A percentile compares a stretch with the other conserved stretches of the same genome.
phyloP scores from a whole-genome alignment of 1,140 invertebrate genomes.

The Palaemon carinicauda region DNA sequence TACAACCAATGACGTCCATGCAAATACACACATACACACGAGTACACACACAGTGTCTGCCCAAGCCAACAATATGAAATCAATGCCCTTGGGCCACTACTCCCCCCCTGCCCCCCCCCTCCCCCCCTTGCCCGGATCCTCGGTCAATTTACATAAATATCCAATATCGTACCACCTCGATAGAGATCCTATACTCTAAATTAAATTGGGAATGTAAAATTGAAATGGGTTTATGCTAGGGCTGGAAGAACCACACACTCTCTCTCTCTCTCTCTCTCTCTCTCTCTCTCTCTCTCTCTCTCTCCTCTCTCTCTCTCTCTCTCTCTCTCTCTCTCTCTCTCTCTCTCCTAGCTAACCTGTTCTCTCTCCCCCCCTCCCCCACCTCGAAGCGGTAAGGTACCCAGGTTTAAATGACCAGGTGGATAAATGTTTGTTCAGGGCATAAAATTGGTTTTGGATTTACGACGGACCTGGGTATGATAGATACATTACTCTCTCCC shows the following conservation, averaged over 20 bases:
- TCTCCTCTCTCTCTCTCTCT: too few species aligned
- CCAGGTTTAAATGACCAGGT: constrained; percentile 9
- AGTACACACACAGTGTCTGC: neutral
- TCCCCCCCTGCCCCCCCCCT: neutral
- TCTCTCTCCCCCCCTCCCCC: too few species aligned
- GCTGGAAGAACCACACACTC: neutral
- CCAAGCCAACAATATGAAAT: constrained; percentile 44
- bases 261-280: too few species aligned
- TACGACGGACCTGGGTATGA: constrained; percentile 43
- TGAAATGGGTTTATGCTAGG: constrained; percentile 52
- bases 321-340: too few species aligned
- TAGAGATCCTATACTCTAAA: constrained; percentile 56
- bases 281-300: too few species aligned
- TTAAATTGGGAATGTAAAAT: constrained; percentile 57
- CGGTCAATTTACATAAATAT: constrained; percentile 55
- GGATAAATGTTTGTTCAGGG: constrained; percentile 38
- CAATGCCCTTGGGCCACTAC: constrained; percentile 1
- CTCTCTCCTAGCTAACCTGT: too few species aligned
- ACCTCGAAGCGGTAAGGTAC: neutral
- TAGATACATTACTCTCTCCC: constrained; percentile 35
- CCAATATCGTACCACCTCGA: constrained; percentile 51
- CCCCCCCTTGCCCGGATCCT: neutral
- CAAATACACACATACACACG: neutral
- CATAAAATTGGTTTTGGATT: constrained; percentile 52
- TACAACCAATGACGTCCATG: neutral